Evolutionary conservation across 1,140 invertebrate genomes (phyloP).

Genomic region (Ceratoteleas bidentatus): DNA sequence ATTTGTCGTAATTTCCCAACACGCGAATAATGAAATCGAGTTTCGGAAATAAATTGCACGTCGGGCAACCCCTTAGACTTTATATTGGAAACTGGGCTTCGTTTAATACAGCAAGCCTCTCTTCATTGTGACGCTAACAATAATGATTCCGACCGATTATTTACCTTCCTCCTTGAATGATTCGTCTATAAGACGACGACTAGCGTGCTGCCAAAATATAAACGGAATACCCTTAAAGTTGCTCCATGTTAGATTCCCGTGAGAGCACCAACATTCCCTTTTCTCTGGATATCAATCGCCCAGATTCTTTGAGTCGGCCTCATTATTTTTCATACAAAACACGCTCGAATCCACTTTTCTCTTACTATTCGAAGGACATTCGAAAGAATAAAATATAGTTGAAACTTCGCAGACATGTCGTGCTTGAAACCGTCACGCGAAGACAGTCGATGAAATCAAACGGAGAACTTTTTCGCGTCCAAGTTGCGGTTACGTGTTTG

Average conservation of each 20-base stretch:
- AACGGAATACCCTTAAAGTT: conserved; percentile 20
- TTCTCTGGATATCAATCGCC: conserved; percentile 25
- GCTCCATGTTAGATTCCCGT: conserved; percentile 17
- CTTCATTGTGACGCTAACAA: no score
- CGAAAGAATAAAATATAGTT: conserved; percentile 21
- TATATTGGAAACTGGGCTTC: conserved; percentile 6
- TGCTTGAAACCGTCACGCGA: conserved; percentile 12
- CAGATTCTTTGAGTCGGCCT: neutral
- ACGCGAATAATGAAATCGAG: conserved; percentile 33
- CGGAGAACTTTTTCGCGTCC: conserved; percentile 32
- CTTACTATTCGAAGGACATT: conserved; percentile 10
- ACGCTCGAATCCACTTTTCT: conserved; percentile 25
- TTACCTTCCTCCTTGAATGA: no score
- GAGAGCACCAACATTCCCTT: no score
- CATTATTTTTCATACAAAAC: conserved; percentile 21
- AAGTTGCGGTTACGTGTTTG: conserved; percentile 38
- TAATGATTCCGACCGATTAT: no score
- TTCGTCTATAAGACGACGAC: no score
- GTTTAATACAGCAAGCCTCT: neutral
- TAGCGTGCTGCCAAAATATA: no score
- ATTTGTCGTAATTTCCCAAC: conserved; percentile 20
- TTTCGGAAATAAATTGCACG: conserved; percentile 35
- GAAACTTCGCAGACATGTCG: conserved; percentile 37
- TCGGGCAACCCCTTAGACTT: neutral
- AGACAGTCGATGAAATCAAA: conserved; percentile 11